Evolutionary conservation across 2,113 vertebrate genomes (phyloP), one percentile per base, ranked within the genome.

Genomic region (Bubalus kerabau): DNA sequence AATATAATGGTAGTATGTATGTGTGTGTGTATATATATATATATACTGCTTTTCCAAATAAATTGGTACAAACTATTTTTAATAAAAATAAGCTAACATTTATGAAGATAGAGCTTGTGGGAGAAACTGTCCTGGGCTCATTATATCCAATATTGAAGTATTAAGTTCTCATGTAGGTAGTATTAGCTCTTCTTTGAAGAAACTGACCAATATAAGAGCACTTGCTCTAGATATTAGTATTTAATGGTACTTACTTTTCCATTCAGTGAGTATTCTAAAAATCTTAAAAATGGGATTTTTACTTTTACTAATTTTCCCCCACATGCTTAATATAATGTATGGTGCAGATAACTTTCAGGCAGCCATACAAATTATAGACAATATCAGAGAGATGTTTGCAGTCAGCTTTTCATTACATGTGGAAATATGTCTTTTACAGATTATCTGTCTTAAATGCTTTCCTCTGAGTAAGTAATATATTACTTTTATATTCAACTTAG

Each of bases 201-300:
- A 97, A 64, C 32, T 10, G 32, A 59, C 24, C 91, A 71, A 81
- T 88, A 60, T 62, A 95, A 64, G 30, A 48, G 50, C 24, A 62
- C 40, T 91, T 93, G 43, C 32, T 90, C 12, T 85, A 26, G 54
- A 40, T 40, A 57, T 46, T 92, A 90, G 36, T 87, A 32, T 87
- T 96, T 67, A 52, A 43, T 43, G n/a, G 46, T 91, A 64, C 7
- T 92, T 54, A 94, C 76, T 67, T 94, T 97, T 82, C 54, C n/a
- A 26, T 97, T 96, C 43, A 78, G 40, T 88, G 48, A 91, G 11
- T 71, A 80, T 54, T 95, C 28, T 86, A 59, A 86, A 11, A 52
- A 2, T 88, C 36, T 64, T 85, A 84, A 92, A 64, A 95, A 76
- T 95, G 46, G 7, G 13, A 57, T 85, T 90, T 83, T 92, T 50